These are phyloP conservation scores for Eciton burchellii DNA, from an alignment of 1,140 invertebrate species.

Conservation along the genomic window DNA sequence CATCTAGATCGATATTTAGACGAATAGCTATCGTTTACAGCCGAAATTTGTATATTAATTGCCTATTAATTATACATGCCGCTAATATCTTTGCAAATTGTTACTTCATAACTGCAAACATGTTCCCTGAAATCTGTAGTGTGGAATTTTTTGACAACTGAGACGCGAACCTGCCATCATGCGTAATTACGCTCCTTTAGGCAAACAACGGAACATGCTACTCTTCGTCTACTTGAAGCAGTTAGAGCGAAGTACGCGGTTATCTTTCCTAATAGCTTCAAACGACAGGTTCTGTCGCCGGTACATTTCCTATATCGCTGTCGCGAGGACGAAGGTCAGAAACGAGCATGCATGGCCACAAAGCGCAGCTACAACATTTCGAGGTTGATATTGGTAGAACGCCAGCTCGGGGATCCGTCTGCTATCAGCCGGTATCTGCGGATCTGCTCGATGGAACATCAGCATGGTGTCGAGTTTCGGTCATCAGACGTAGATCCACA, in stretches of 20 bases:
- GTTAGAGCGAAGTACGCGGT: constrained; percentile 21
- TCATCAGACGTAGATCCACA: background rate
- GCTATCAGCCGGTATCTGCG: background rate
- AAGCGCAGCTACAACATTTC: constrained; percentile 19
- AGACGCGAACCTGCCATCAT: background rate
- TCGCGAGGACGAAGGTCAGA: constrained; percentile 38
- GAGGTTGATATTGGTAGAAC: background rate
- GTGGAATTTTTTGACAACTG: background rate
- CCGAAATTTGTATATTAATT: too few relatives aligned
- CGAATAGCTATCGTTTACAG: too few relatives aligned
- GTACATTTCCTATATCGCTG: constrained; percentile 31
- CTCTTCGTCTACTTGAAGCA: constrained; percentile 43
- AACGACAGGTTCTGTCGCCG: constrained; percentile 18
- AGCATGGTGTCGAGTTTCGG: background rate
- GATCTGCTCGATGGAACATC: background rate
- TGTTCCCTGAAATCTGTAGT: too few relatives aligned
- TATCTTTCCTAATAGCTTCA: constrained; percentile 47
- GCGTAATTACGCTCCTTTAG: background rate
- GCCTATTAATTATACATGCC: too few relatives aligned
- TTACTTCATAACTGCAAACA: too few relatives aligned
- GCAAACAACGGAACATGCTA: constrained; percentile 9
- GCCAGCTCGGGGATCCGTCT: background rate
- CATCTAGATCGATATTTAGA: too few relatives aligned
- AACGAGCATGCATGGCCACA: background rate
- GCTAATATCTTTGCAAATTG: too few relatives aligned